Evolutionary conservation across 2,888 invertebrate species (phyloP).

Genomic region (Pristionchus entomophagus): DNA sequence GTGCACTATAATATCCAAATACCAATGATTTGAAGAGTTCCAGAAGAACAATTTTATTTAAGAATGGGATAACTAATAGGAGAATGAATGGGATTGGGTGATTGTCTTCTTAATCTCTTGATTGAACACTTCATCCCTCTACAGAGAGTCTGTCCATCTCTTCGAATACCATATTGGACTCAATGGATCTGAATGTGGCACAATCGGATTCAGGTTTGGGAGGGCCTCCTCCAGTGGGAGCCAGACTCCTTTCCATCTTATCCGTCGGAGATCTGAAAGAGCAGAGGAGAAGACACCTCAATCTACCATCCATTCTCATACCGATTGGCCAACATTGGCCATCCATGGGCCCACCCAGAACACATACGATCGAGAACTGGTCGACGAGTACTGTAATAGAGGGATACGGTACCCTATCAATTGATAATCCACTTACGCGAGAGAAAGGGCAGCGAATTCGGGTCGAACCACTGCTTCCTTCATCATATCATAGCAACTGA

Average conservation of each 20-base stretch:
- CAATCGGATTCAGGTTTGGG: constrained; percentile 21
- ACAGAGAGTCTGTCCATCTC: constrained; percentile 36
- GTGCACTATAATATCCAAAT: not conserved
- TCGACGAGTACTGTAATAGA: constrained; percentile 30
- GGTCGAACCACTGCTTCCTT: constrained; percentile 1
- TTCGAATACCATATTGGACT: constrained; percentile 32
- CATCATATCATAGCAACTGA: constrained; percentile 42
- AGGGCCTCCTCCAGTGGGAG: constrained; percentile 8
- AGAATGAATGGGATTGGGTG: not conserved
- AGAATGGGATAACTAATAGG: constrained; percentile 20
- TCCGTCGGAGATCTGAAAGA: constrained; percentile 15
- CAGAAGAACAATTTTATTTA: constrained; percentile 37
- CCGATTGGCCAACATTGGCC: constrained; percentile 30
- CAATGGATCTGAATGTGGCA: constrained; percentile 45
- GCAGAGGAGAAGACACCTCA: not conserved
- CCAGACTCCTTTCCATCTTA: constrained; percentile 33
- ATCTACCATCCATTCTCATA: not conserved
- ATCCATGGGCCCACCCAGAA: constrained; percentile 45
- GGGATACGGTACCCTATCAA: not conserved
- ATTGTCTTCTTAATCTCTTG: constrained; percentile 30
- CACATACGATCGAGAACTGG: constrained; percentile 44
- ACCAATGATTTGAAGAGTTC: not conserved
- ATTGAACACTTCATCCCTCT: constrained; percentile 30
- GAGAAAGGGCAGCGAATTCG: not conserved
- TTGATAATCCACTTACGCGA: constrained; percentile 10